Evolutionary conservation across 2,888 invertebrate genomes (phyloP), one percentile per base, ranked within the genome.

Genomic region (Pterobdella sp.): DNA sequence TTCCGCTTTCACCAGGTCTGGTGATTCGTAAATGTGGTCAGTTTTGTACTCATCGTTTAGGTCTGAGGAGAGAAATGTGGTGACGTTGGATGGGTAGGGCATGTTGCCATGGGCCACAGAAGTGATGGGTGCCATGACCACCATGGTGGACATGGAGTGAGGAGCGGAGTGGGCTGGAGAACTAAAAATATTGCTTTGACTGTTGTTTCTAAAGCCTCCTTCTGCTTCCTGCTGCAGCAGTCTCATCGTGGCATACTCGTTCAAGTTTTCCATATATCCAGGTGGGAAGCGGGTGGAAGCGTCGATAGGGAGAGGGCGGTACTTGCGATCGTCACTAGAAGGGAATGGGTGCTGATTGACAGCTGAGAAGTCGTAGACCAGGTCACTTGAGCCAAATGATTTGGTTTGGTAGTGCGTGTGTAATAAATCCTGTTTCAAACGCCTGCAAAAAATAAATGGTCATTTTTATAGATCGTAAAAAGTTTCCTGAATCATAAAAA

Each of bases 1-100:
- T 60, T 71, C 71, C 34, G 31, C 34, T 52, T 60, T 71, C 18
- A 71, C 71, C 35, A 71, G 34, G 56, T 71, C 71, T 0, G 74
- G 74, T 26, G 64, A 69, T 52, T 74, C 74, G 66, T 74, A 74
- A n/a, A 74, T 74, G 71, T 74, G 74, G 29, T 74, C 74, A 26
- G 34, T 63, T 18, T 34, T 64, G 64, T 63, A 68, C 14, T 26
- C 52, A 26, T 67, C 37, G 31, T 49, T 36, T 22, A 3, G 7
- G 60, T 56, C 60, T 4, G 60, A 56, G 26, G 60, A 56, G 60
- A 56, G n/a, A n/a, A 56, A 56, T 7, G 60, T 56, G 60, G 60
- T 14, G 4, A 56, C 60, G 60, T 56, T 56, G 60, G 60, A 56
- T 31, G 71, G 63, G 36, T 63, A 71, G 60, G 56, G 71, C 3